Evolutionary conservation across 2,888 invertebrate species (phyloP).

Genomic region (Andrena bucephala): DNA sequence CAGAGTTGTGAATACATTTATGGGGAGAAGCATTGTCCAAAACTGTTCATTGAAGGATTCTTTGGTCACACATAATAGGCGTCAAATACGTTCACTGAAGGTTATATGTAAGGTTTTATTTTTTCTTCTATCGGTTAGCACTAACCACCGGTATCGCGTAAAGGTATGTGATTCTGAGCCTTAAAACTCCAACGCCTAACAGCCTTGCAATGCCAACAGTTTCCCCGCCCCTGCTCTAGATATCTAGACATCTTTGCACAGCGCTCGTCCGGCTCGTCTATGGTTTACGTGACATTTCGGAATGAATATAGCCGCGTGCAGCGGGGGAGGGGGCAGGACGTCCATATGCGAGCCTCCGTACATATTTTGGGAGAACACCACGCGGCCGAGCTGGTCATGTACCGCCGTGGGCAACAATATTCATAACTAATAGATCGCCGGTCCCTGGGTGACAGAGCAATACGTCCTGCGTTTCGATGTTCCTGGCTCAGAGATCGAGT

Average conservation of each 20-base stretch:
- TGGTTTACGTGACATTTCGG: conserved; percentile 80
- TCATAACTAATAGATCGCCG: conserved; percentile 84
- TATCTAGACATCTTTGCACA: conserved; percentile 21
- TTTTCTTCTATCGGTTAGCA: no score
- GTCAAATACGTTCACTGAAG: no score
- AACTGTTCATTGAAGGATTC: no score
- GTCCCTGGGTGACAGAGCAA: conserved; percentile 83
- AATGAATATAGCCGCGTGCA: conserved; percentile 76
- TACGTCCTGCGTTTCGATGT: conserved; percentile 83
- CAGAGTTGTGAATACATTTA: no score
- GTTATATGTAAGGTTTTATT: no score
- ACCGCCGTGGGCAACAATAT: conserved; percentile 84
- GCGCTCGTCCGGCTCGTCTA: conserved; percentile 57
- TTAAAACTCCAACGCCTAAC: no score
- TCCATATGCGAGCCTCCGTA: conserved; percentile 70
- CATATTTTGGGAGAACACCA: conserved; percentile 81
- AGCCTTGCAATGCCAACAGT: not conserved
- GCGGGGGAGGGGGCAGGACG: conserved; percentile 32
- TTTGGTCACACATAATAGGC: no score
- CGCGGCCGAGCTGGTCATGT: conserved; percentile 78
- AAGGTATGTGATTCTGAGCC: no score
- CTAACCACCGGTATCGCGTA: no score
- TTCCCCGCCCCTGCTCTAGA: not conserved
- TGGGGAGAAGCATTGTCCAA: no score
- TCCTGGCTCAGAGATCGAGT: conserved; percentile 67